phyloP scores from a whole-genome alignment of 2,888 invertebrate genomes.

The Caenorhabditis drosophilae region DNA sequence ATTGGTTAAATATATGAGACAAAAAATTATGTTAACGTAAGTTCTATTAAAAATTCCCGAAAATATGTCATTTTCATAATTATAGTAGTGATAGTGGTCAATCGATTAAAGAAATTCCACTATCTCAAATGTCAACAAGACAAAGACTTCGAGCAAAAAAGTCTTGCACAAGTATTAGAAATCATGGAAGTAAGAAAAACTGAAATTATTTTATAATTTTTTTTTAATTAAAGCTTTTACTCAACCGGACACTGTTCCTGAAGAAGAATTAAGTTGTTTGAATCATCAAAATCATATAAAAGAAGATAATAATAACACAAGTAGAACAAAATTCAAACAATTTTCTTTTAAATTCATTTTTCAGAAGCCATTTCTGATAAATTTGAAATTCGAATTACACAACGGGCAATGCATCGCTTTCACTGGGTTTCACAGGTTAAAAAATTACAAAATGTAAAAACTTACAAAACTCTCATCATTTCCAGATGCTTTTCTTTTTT shows the following conservation, averaged over 20 bases:
- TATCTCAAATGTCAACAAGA: slow-evolving; percentile 28
- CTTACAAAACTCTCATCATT: too few relatives aligned
- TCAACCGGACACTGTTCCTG: too few relatives aligned
- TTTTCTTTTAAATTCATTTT: background rate
- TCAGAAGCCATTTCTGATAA: slow-evolving; percentile 6
- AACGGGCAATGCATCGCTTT: slow-evolving; percentile 59
- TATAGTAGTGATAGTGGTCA: slow-evolving; percentile 29
- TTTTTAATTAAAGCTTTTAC: too few relatives aligned
- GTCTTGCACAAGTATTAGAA: slow-evolving; percentile 23
- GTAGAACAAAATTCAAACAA: background rate
- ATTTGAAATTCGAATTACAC: slow-evolving; percentile 39
- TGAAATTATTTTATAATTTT: background rate
- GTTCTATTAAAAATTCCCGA: slow-evolving; percentile 1
- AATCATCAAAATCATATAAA: background rate
- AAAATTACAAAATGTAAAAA: too few relatives aligned
- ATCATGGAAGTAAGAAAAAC: slow-evolving; percentile 12
- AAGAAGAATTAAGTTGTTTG: too few relatives aligned
- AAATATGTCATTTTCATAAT: background rate
- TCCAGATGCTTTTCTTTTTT: slow-evolving; percentile 67
- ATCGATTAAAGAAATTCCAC: slow-evolving; percentile 17
- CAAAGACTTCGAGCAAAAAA: slow-evolving; percentile 25
- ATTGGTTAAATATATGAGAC: slow-evolving; percentile 65
- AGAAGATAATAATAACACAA: background rate
- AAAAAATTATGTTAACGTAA: slow-evolving; percentile 46
- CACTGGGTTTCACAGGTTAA: slow-evolving; percentile 68